These are phyloP conservation scores for Rhorus exstirpatorius DNA, from an alignment of 2,888 invertebrate species.

Conservation along the genomic window DNA sequence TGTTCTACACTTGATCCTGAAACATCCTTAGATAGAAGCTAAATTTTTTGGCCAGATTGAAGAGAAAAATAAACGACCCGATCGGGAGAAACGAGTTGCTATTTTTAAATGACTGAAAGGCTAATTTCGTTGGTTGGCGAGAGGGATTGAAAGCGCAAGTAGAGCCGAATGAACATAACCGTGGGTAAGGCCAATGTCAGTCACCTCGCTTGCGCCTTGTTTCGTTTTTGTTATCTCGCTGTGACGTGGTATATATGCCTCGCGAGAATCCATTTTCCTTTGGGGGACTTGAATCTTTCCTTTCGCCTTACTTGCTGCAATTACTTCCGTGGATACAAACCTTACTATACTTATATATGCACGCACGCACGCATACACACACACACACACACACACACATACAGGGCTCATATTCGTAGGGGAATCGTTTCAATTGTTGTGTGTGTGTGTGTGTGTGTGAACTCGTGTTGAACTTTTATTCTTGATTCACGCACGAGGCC, in stretches of 20 bases:
- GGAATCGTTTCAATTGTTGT: not conserved
- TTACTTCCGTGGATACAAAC: slow-evolving; percentile 9
- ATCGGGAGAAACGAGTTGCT: not conserved
- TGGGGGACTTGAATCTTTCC: not conserved
- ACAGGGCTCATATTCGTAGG: not conserved
- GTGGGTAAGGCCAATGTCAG: slow-evolving; percentile 59
- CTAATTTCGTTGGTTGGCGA: not conserved
- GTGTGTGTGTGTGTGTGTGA: not conserved
- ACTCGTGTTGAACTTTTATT: slow-evolving; percentile 5
- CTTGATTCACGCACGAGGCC: slow-evolving; percentile 14
- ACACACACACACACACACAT: too few species aligned
- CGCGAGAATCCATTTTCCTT: slow-evolving; percentile 1
- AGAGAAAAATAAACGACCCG: not conserved
- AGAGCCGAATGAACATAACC: slow-evolving; percentile 8
- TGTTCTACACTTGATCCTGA: too few species aligned
- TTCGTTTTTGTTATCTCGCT: slow-evolving; percentile 14
- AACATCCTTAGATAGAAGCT: too few species aligned
- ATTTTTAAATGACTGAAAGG: not conserved
- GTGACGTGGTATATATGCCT: not conserved
- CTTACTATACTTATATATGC: not conserved
- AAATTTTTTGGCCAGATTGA: too few species aligned
- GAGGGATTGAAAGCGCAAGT: slow-evolving; percentile 17
- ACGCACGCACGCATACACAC: too few species aligned
- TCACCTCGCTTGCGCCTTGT: slow-evolving; percentile 34
- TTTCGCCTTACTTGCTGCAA: slow-evolving; percentile 7